These are phyloP conservation scores for Smutsia gigantea DNA, from an alignment of 2,797 vertebrate genomes.

Conservation along the genomic window DNA sequence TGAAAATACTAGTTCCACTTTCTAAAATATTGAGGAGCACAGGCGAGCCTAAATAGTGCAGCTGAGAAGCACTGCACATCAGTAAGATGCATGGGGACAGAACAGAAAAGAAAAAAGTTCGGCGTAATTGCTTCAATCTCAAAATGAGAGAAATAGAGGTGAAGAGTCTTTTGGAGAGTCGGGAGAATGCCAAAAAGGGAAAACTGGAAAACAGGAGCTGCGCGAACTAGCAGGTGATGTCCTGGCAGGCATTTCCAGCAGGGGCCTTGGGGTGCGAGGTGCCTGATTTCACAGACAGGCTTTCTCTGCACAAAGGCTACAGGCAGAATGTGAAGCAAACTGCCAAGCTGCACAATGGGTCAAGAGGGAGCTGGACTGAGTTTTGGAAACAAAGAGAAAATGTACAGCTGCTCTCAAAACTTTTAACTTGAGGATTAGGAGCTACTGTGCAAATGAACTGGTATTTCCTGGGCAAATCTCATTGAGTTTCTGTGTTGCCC, in stretches of 20 bases:
- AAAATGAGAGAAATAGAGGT: background rate
- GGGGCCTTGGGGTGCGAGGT: background rate
- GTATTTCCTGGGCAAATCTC: slow-evolving; percentile 82
- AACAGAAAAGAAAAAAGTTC: slow-evolving; percentile 23
- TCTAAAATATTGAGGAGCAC: background rate
- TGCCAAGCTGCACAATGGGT: slow-evolving; percentile 80
- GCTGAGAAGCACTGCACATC: background rate
- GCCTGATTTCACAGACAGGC: slow-evolving; percentile 67
- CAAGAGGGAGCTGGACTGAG: slow-evolving; percentile 80
- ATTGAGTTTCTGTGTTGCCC: slow-evolving; percentile 69
- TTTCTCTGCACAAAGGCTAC: slow-evolving; percentile 72
- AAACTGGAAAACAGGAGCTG: background rate
- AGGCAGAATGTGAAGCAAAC: slow-evolving; percentile 79
- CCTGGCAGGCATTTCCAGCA: slow-evolving; percentile 47
- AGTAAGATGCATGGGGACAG: background rate
- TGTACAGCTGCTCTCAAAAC: slow-evolving; percentile 82
- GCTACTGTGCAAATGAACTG: slow-evolving; percentile 81
- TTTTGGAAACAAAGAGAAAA: slow-evolving; percentile 82
- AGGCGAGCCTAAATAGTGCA: background rate
- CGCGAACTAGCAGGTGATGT: slow-evolving; percentile 27
- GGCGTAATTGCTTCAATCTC: background rate
- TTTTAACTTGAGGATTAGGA: slow-evolving; percentile 83
- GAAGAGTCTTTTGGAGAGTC: background rate
- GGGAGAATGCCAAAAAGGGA: background rate
- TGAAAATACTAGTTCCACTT: background rate